Evolutionary conservation across 2,113 vertebrate genomes (phyloP).

Genomic region (Tinamus guttatus): DNA sequence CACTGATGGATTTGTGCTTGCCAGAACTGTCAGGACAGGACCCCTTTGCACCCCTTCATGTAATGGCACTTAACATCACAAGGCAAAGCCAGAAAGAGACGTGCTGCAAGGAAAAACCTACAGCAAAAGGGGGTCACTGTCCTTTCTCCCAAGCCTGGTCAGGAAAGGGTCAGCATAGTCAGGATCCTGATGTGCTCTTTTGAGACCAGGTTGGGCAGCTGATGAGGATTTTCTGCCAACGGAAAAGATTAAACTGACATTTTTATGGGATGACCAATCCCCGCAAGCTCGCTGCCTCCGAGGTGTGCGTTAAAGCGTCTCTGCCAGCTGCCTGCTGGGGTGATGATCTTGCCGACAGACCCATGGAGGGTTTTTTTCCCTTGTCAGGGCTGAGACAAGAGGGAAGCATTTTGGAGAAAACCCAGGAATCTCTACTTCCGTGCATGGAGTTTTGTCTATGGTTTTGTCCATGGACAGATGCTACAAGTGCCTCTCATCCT

Average conservation of each 20-base stretch:
- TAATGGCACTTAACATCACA: accelerated
- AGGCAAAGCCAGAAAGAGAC: not conserved
- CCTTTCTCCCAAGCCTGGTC: not conserved
- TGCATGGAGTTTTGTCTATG: not conserved
- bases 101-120: not conserved
- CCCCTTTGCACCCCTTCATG: not conserved
- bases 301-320: not conserved
- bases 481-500: not conserved
- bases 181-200: accelerated
- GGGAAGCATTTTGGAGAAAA: not conserved
- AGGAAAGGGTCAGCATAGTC: not conserved
- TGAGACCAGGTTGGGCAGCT: not conserved
- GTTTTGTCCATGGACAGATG: not conserved
- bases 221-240: not conserved
- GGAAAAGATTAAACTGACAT: not conserved
- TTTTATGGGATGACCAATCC: slow-evolving; percentile 39
- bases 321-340: slow-evolving; percentile 44
- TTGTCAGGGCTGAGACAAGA: not conserved
- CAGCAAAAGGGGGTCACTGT: not conserved
- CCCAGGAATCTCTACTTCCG: accelerated
- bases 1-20: not conserved
- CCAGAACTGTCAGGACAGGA: accelerated
- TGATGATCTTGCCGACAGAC: slow-evolving; percentile 20
- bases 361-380: not conserved
- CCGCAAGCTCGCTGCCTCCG: not conserved